Conservation (phyloP, 2,888 invertebrate genomes). For the Drosophila villosipedis region DNA sequence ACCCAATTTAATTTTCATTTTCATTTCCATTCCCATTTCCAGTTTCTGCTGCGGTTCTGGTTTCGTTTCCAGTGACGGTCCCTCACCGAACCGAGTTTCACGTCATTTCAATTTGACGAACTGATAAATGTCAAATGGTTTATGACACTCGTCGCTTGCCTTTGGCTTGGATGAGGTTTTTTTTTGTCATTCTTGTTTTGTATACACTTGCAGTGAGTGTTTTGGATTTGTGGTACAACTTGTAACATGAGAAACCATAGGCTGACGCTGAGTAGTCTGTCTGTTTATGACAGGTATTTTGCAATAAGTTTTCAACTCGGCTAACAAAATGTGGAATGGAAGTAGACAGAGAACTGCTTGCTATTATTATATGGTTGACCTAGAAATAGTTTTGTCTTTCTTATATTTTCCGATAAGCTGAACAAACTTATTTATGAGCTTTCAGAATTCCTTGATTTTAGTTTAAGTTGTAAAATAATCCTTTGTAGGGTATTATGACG, state of each 20-base stretch:
- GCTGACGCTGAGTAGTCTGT: background rate
- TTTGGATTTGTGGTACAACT: background rate
- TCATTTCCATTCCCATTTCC: conserved; percentile 19
- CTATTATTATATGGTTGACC: background rate
- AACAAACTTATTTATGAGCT: background rate
- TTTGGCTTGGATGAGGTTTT: conserved; percentile 2
- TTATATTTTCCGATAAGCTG: background rate
- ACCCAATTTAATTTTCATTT: conserved; percentile 21
- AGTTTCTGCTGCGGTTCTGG: conserved; percentile 12
- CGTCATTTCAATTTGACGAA: conserved; percentile 64
- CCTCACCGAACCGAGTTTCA: conserved; percentile 16
- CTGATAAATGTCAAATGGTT: conserved; percentile 69
- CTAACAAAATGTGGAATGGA: background rate
- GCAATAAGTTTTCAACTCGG: background rate
- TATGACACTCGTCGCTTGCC: conserved; percentile 42
- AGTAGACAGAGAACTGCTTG: background rate
- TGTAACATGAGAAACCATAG: background rate
- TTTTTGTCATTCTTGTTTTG: background rate
- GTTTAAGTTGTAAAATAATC: background rate
- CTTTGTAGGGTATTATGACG: background rate
- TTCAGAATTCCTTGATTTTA: background rate
- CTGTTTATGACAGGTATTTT: background rate
- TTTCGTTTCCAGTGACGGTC: conserved; percentile 2
- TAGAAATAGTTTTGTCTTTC: background rate
- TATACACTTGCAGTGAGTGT: conserved; percentile 15